Conservation (phyloP, 2,797 vertebrate genomes). For the Acomys russatus region DNA sequence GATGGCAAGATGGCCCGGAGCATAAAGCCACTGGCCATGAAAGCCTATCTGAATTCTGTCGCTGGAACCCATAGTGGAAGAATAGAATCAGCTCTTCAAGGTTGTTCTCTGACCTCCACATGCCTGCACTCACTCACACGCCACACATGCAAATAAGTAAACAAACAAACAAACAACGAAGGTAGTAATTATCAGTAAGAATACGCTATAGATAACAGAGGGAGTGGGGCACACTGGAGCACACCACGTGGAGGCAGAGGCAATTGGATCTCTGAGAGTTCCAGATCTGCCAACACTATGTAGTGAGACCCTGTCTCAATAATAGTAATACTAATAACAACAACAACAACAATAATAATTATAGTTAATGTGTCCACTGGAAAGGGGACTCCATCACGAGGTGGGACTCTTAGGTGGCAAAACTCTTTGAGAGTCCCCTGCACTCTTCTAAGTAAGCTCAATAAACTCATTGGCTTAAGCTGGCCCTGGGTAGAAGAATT, state of each 20-base stretch:
- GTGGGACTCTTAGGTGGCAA: not conserved
- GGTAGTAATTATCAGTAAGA: not conserved
- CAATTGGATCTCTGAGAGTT: not conserved
- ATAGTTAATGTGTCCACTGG: not conserved
- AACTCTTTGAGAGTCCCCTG: not conserved
- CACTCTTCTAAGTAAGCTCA: not conserved
- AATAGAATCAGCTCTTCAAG: not conserved
- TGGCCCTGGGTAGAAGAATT: not conserved
- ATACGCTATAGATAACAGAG: not conserved
- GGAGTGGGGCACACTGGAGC: not conserved
- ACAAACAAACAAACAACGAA: not conserved
- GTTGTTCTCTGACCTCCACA: not conserved
- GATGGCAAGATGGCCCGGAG: not conserved
- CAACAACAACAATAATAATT: not conserved
- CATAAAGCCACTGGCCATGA: not conserved
- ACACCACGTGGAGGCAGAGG: not conserved
- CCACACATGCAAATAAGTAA: not conserved
- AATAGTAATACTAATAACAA: too few relatives aligned
- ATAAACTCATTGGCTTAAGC: not conserved
- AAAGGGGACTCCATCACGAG: too few relatives aligned
- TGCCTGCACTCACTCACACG: not conserved
- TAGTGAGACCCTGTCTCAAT: not conserved
- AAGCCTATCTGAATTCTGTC: not conserved
- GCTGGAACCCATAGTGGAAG: not conserved
- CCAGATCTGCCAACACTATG: not conserved